Evolutionary conservation across 2,888 invertebrate species (phyloP), one percentile per base, ranked within the genome.

Genomic region (Hyposoter didymator): DNA sequence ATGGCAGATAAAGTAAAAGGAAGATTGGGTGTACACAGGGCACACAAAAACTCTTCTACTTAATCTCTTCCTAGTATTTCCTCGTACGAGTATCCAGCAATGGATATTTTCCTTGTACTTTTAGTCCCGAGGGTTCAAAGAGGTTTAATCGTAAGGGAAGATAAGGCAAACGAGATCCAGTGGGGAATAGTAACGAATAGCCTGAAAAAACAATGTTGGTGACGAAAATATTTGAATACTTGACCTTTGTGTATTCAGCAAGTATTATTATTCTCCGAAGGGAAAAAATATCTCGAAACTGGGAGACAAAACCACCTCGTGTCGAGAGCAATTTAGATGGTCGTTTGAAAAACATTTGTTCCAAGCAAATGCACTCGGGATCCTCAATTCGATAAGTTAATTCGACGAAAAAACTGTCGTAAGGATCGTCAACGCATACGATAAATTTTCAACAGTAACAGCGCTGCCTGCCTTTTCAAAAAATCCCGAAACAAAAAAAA

Each of bases 1-100:
- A 64, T 45, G 35, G 22, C 32, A 76, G 39, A 76, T 47, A 43
- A 76, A 47, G 81, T 19, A 47, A 47, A 64, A 12, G 35, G 45
- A 49, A 47, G 39, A 76, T 64, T 12, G 59, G 45, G 59, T 78
- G 39, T 73, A 45, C 59, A 10, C 59, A 59, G 22, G 59, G 67
- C n/a, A 69, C 67, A 55, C 43, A 43, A 49, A 14, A 67, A 43
- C 55, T 19, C 2, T 19, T n/a, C 49, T 66, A 35, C 19, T 32
- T 39, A 39, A 12, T 28, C 52, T 43, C 28, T 69, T 47, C 22
- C 28, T 28, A 45, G 8, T 28, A 45, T 69, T 69, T 69, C 69
- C 69, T 17, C 28, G 17, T 7, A 28, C 28, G 22, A 6, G 17
- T 17, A 67, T 59, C n/a, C 4, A 12, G 4, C 12, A 5, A 22